phyloP scores from a whole-genome alignment of 2,797 vertebrate species.

The Chaunax sp. region DNA sequence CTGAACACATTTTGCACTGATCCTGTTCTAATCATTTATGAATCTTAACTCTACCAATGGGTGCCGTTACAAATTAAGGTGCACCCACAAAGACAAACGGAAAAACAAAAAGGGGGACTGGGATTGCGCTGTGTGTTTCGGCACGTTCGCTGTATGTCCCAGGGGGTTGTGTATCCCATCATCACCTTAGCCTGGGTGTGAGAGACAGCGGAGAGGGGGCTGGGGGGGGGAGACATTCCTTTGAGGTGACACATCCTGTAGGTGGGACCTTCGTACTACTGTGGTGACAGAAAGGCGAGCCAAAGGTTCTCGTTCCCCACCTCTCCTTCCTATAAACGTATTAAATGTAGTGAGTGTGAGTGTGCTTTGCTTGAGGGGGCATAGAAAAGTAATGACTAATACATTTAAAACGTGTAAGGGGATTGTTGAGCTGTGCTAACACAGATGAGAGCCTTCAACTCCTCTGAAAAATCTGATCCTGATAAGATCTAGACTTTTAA shows the following conservation, averaged over 20 bases:
- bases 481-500: conserved; percentile 6
- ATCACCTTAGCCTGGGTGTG: conserved; percentile 51
- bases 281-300: conserved; percentile 78
- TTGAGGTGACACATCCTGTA: conserved; percentile 81
- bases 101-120: not conserved
- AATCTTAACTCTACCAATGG: not conserved
- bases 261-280: conserved; percentile 71
- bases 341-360: conserved; percentile 7
- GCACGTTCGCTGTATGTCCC: conserved; percentile 67
- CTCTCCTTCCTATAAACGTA: conserved; percentile 63
- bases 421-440: not conserved
- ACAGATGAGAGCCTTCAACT: not conserved
- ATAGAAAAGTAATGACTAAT: conserved; percentile 33
- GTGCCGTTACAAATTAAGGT: too few species aligned
- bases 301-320: conserved; percentile 69
- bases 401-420: not conserved
- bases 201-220: conserved; percentile 7
- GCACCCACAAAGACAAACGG: too few species aligned
- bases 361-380: not conserved
- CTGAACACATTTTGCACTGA: too few species aligned
- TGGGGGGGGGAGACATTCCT: conserved; percentile 69
- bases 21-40: too few species aligned
- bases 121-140: conserved; percentile 46
- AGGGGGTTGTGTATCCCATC: conserved; percentile 44
- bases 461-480: conserved; percentile 1